Conservation (phyloP, 2,888 invertebrate species). For the Phymatocera aterrima region DNA sequence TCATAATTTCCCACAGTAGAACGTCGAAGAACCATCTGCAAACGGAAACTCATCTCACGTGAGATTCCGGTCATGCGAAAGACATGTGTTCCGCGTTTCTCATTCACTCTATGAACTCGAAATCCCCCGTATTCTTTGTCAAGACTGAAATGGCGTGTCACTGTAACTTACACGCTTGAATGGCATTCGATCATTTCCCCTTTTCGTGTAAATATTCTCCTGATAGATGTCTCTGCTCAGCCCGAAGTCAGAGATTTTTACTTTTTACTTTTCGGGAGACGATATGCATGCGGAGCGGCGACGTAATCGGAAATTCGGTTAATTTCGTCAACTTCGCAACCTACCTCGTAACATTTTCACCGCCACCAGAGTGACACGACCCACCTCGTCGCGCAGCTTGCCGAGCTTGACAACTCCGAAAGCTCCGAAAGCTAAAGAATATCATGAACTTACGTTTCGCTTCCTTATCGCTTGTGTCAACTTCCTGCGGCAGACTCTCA, state of each 20-base stretch:
- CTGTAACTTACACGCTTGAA: slow-evolving; percentile 83
- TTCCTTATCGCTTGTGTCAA: slow-evolving; percentile 88
- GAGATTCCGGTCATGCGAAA: too few species aligned
- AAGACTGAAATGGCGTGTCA: too few species aligned
- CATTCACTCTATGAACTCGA: too few species aligned
- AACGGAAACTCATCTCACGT: neutral
- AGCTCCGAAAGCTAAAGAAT: too few species aligned
- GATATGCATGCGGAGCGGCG: too few species aligned
- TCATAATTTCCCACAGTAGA: slow-evolving; percentile 91
- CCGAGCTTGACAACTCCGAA: slow-evolving; percentile 90
- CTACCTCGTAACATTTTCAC: slow-evolving; percentile 92
- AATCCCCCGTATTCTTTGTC: too few species aligned
- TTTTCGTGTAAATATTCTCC: slow-evolving; percentile 88
- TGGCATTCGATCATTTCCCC: slow-evolving; percentile 87
- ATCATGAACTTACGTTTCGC: too few species aligned
- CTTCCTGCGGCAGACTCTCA: slow-evolving; percentile 84
- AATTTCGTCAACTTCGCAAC: neutral
- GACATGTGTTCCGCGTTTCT: too few species aligned
- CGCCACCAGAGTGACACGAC: slow-evolving; percentile 79
- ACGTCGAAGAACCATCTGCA: slow-evolving; percentile 92
- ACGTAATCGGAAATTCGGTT: neutral
- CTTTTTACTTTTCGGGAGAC: too few species aligned
- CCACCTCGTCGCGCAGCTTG: slow-evolving; percentile 76
- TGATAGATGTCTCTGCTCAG: slow-evolving; percentile 91
- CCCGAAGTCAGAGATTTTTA: slow-evolving; percentile 94